Base-by-base conservation (phyloP, 2,113 vertebrate genomes). In the Gambusia holbrooki region DNA sequence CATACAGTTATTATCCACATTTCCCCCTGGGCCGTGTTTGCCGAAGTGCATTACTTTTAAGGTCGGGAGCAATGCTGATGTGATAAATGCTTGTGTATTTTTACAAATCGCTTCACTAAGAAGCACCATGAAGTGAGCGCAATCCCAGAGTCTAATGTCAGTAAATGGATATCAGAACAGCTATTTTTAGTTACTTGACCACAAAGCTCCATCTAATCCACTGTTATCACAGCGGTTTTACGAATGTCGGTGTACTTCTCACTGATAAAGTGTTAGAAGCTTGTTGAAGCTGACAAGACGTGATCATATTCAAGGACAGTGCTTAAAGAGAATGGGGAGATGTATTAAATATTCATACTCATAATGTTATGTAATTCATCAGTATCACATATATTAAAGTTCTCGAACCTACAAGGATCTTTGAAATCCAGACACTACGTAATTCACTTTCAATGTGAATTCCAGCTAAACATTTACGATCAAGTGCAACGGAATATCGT, bases 11-110 rank as follows among this genome's bases (percentile, higher is more conserved):
- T 89, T 88, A 86, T 69, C 80, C 75, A 76, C 40, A 9, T 77
- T 76, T 78, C 42, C 77, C 83, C 71, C 58, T 58, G 30, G 71
- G 74, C 82, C 81, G 84, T 87, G 87, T 89, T 88, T 88, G 81
- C 82, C 81, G 66, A 84, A 80, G 78, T 66, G 71, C 75, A 81
- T 90, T 76, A 78, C 60, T 79, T 87, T 86, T 82, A 78, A 62
- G 83, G 64, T 77, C 71, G 72, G 66, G 28, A 25, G 33, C 22
- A 60, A 8, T 70, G 48, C 42, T 84, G 76, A 86, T 89, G 61
- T 81, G 35, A 69, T 85, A 80, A 82, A 86, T 84, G 78, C 66
- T 70, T 82, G 81, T 86, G 66, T 76, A 82, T 80, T 72, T 87
- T 78, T 78, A 61, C 76, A 88, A 90, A 88, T 84, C 77, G 71